phyloP scores from a whole-genome alignment of 2,888 invertebrate genomes.

The Phrixothrix hirtus region DNA sequence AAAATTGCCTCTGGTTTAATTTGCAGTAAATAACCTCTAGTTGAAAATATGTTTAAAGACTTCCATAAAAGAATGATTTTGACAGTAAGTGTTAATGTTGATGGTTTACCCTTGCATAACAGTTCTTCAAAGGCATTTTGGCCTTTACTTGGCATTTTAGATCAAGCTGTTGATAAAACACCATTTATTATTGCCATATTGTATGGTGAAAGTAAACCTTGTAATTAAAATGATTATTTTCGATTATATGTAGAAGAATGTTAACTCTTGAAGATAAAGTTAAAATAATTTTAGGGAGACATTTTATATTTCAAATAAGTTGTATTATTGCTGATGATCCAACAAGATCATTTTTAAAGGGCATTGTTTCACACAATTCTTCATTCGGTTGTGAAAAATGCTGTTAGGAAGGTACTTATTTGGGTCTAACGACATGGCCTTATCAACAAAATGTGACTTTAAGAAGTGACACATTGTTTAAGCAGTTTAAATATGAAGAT shows the following conservation, averaged over 20 bases:
- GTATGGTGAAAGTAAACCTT: constrained; percentile 2
- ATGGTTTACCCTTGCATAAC: neutral
- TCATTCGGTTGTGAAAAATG: constrained; percentile 4
- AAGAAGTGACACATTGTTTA: constrained; percentile 1
- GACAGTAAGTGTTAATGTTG: neutral
- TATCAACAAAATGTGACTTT: constrained; percentile 1
- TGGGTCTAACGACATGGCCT: constrained; percentile 1
- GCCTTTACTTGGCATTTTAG: constrained; percentile 2
- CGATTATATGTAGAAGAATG: neutral
- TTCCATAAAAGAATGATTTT: constrained; percentile 1
- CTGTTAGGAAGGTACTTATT: neutral
- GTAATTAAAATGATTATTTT: neutral
- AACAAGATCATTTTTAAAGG: constrained; percentile 1
- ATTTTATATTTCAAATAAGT: constrained; percentile 3
- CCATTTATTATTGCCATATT: constrained; percentile 7
- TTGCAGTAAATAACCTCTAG: too few species aligned
- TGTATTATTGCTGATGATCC: constrained; percentile 3
- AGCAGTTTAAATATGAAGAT: neutral
- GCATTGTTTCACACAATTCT: constrained; percentile 2
- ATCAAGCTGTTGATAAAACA: neutral
- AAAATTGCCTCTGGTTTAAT: constrained; percentile 1
- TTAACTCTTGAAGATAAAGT: neutral
- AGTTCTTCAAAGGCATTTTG: constrained; percentile 1
- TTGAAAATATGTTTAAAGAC: too few species aligned
- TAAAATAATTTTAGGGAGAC: neutral